These are phyloP conservation scores for Tachuris rubrigastra DNA, from an alignment of 2,113 vertebrate genomes.

Conservation along the genomic window DNA sequence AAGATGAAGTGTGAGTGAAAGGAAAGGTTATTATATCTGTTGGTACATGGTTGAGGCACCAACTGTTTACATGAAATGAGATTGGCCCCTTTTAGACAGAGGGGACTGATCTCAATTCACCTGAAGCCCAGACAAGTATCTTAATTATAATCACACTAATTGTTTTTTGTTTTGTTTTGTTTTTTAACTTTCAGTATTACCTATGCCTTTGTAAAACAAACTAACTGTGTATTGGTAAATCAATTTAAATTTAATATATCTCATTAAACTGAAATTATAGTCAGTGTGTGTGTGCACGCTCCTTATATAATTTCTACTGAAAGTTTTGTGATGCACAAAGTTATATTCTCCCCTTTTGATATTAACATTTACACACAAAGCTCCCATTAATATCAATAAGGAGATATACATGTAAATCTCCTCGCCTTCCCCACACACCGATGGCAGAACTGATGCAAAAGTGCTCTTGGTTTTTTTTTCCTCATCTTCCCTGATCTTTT, in stretches of 20 bases:
- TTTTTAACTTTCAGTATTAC: neutral
- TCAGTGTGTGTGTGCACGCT: neutral
- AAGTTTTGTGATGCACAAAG: neutral
- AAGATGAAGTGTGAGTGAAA: neutral
- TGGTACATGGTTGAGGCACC: neutral
- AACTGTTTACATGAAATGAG: neutral
- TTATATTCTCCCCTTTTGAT: neutral
- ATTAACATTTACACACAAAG: neutral
- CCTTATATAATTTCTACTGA: neutral
- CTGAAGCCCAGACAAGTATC: neutral
- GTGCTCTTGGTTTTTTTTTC: neutral
- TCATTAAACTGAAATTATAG: neutral
- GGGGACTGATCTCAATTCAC: neutral
- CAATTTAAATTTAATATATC: neutral
- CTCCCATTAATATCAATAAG: neutral
- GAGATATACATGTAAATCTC: neutral
- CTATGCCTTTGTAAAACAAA: neutral
- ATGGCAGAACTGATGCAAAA: neutral
- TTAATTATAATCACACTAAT: neutral
- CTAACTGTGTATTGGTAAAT: neutral
- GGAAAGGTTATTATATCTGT: neutral
- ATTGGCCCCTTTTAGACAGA: neutral
- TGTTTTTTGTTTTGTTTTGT: too few species aligned
- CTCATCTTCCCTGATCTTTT: neutral
- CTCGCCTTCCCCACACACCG: neutral